Conservation (phyloP, 2,113 vertebrate genomes). For the Bettongia penicillata region DNA sequence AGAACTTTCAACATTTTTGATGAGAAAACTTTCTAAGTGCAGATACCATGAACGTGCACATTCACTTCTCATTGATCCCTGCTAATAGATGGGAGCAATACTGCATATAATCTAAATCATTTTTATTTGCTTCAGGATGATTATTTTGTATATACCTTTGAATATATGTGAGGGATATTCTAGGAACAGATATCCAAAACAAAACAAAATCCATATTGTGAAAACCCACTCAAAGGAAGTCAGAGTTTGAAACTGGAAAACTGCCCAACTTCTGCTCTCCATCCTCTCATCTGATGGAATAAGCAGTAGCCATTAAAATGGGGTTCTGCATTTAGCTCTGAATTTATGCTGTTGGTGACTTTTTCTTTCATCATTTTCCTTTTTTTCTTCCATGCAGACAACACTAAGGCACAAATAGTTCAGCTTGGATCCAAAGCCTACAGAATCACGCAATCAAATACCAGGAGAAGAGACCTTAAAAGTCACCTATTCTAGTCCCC, state of each 20-base stretch:
- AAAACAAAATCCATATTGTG: neutral
- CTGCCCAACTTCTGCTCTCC: neutral
- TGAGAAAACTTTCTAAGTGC: neutral
- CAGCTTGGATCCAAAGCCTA: neutral
- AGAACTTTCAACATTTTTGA: neutral
- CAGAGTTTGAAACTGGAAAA: neutral
- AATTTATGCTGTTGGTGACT: neutral
- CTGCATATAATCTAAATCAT: neutral
- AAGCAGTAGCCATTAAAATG: neutral
- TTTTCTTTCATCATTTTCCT: constrained; percentile 1
- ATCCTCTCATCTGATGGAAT: neutral
- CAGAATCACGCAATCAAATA: neutral
- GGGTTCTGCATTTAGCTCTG: neutral
- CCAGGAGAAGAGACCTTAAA: neutral
- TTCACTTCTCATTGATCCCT: neutral
- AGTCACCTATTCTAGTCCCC: neutral
- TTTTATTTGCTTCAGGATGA: neutral
- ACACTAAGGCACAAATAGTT: neutral
- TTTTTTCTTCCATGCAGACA: constrained; percentile 3
- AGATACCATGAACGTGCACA: neutral
- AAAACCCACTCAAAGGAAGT: neutral
- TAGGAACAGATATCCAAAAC: neutral
- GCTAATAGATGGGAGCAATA: neutral
- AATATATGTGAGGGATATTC: neutral
- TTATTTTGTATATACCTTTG: neutral